phyloP scores from a whole-genome alignment of 2,888 invertebrate species.

The Psylliodes chrysocephalus region DNA sequence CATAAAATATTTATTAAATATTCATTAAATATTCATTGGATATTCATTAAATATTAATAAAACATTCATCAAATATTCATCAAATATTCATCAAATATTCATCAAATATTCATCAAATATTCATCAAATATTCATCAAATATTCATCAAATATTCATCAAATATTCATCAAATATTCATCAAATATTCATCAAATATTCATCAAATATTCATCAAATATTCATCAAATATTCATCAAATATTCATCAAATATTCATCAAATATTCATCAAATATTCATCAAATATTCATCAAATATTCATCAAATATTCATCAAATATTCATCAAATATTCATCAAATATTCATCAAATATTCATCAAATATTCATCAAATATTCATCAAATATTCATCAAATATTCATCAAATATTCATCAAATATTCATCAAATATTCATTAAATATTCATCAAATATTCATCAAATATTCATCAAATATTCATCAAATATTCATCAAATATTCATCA shows the following conservation, averaged over 20 bases:
- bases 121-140: neutral
- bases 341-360: neutral
- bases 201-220: neutral
- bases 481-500: neutral
- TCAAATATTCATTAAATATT: neutral
- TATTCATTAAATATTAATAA: neutral
- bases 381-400: neutral
- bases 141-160: neutral
- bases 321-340: neutral
- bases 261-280: neutral
- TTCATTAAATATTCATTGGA: neutral
- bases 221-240: neutral
- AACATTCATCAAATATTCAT: neutral
- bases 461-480: neutral
- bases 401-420: neutral
- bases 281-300: neutral
- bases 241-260: neutral
- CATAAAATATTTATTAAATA: no score
- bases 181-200: neutral
- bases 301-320: neutral
- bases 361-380: neutral
- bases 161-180: neutral
- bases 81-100: neutral
- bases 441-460: neutral
- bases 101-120: neutral